A percentile compares a stretch with the other conserved stretches of the same genome.
These are phyloP conservation scores for Loris lydekkerianus DNA, from an alignment of 2,797 vertebrate species.

Conservation along the genomic window DNA sequence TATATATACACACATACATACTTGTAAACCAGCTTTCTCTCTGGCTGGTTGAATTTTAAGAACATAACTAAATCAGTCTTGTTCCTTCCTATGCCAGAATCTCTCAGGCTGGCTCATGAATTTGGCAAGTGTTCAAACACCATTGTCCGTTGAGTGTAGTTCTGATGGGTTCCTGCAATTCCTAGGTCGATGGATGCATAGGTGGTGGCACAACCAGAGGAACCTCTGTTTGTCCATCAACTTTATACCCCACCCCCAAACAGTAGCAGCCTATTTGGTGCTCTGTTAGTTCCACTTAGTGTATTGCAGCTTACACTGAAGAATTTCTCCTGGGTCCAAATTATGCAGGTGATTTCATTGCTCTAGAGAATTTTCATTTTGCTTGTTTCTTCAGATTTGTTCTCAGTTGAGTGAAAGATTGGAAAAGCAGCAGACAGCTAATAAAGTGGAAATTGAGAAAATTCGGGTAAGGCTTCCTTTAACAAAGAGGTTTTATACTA, in stretches of 20 bases:
- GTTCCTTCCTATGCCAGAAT: not conserved
- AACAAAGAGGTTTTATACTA: not conserved
- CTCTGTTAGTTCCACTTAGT: accelerated
- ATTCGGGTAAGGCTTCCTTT: slow-evolving; percentile 93
- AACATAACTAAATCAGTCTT: not conserved
- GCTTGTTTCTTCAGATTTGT: slow-evolving; percentile 93
- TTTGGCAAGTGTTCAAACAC: not conserved
- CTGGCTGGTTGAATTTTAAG: not conserved
- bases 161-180: accelerated
- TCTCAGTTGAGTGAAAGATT: slow-evolving; percentile 98
- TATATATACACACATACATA: no score
- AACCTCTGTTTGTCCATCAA: not conserved
- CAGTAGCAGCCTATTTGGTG: no score
- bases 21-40: not conserved
- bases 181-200: accelerated
- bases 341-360: not conserved
- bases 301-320: not conserved
- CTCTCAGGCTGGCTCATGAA: not conserved
- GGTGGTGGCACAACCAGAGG: not conserved
- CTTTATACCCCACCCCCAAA: accelerated
- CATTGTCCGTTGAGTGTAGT: accelerated
- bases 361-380: slow-evolving; percentile 51
- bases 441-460: slow-evolving; percentile 97
- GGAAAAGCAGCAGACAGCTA: slow-evolving; percentile 97
- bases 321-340: not conserved